Evolutionary conservation across 2,888 invertebrate species (phyloP), one percentile per base, ranked within the genome.

Genomic region (Spicauda simplicius): DNA sequence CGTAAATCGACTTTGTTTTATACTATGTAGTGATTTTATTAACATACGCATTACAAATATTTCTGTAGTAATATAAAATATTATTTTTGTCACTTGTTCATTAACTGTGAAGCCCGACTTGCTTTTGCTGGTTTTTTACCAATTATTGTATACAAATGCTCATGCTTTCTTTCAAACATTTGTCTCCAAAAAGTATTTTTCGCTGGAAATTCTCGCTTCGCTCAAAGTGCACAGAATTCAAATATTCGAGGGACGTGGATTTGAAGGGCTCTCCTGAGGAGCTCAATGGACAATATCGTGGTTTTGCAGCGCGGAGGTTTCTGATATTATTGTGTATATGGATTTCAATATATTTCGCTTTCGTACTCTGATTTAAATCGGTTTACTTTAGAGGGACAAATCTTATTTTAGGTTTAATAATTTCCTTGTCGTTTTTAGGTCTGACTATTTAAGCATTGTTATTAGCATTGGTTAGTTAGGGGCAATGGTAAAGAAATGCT

Each of bases 211-310:
- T 45, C 5, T 45, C 45, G 45, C 45, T n/a, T 45, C n/a, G n/a
- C 2, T 45, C 45, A 45, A 45, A 45, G n/a, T n/a, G 45, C 45
- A 45, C n/a, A 45, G 45, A 45, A 6, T 45, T 45, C 45, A 45
- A n/a, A 45, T 45, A n/a, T 45, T 45, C 45, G n/a, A 45, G 45
- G 41, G 41, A 45, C 45, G 45, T n/a, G 45, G 45, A 45, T 45
- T n/a, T 45, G 45, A n/a, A n/a, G 45, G 37, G 37, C 41, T 14
- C 45, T 45, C 45, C n/a, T 45, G 45, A n/a, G 14, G 45, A 45
- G 45, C 45, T 45, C n/a, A n/a, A 45, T 45, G 45, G n/a, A 45
- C 45, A 11, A 45, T 45, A 45, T 45, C 45, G 45, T 12, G 45
- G 5, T n/a, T n/a, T 45, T 45, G 45, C 45, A 45, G 45, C 6